A percentile compares a stretch with the other conserved stretches of the same genome.
Evolutionary conservation across 2,888 invertebrate species (phyloP).

Genomic region (Carterocephalus palaemon): DNA sequence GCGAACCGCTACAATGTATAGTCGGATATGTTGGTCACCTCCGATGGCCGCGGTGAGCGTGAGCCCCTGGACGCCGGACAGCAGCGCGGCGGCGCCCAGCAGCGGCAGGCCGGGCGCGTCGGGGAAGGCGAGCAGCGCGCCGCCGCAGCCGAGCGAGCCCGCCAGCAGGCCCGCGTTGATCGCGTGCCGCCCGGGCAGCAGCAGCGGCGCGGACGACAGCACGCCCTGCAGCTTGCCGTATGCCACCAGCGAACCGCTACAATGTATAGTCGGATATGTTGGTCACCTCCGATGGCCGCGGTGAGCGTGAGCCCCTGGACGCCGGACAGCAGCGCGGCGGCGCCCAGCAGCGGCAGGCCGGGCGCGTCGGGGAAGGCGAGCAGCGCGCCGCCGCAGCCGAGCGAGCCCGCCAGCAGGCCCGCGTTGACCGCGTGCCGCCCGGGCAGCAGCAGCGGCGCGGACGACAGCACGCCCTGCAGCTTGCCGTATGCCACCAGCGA

Average conservation of each 20-base stretch:
- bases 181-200: conserved; percentile 89
- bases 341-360: conserved; percentile 86
- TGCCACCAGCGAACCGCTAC: conserved; percentile 90
- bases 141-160: conserved; percentile 86
- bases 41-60: conserved; percentile 94
- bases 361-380: conserved; percentile 80
- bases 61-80: conserved; percentile 90
- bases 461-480: conserved; percentile 88
- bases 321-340: no score
- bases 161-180: conserved; percentile 84
- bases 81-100: no score
- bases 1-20: conserved; percentile 84
- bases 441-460: conserved; percentile 89
- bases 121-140: conserved; percentile 79
- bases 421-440: conserved; percentile 89
- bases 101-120: conserved; percentile 84
- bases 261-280: no score
- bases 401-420: conserved; percentile 82
- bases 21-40: no score
- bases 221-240: conserved; percentile 93
- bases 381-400: conserved; percentile 85
- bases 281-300: no score
- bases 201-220: conserved; percentile 87
- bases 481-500: conserved; percentile 94
- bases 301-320: no score